Percentiles rank a stretch among this genome's conserved stretches.
Evolutionary conservation across 2,888 invertebrate species (phyloP).

Genomic region (Choreutis nemorana): DNA sequence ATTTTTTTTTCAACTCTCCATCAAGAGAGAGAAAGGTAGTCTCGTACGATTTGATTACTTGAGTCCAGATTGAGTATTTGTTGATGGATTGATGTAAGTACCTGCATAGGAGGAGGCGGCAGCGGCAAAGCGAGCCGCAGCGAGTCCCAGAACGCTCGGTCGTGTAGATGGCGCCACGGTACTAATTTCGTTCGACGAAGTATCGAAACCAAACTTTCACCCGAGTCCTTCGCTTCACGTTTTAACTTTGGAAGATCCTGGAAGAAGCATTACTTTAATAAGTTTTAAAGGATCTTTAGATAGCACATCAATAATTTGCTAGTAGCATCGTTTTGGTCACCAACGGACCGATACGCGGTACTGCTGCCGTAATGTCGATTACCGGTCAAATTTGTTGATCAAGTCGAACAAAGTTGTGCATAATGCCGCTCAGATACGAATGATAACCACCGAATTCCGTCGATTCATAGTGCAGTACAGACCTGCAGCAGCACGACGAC

Average conservation of each 20-base stretch:
- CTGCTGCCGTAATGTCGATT: not conserved
- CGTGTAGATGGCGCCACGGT: conserved; percentile 61
- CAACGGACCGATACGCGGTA: no score
- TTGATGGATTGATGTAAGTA: no score
- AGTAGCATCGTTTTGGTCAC: no score
- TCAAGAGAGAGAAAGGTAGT: no score
- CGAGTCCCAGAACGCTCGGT: conserved; percentile 71
- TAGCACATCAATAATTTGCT: no score
- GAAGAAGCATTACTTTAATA: not conserved
- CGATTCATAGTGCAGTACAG: no score
- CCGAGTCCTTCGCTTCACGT: conserved; percentile 59
- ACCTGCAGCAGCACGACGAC: conserved; percentile 56
- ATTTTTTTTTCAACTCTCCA: no score
- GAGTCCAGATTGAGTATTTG: no score
- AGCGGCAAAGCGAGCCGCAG: conserved; percentile 71
- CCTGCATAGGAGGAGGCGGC: conserved; percentile 33
- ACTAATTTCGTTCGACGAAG: conserved; percentile 54
- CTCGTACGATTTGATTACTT: no score
- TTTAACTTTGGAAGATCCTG: conserved; percentile 68
- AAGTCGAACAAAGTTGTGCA: conserved; percentile 1
- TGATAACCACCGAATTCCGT: no score
- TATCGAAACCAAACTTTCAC: conserved; percentile 53
- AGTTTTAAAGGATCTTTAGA: not conserved
- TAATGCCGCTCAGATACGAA: no score
- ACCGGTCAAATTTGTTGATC: conserved; percentile 1